Evolutionary conservation across 2,888 invertebrate species (phyloP).

Genomic region (Schizaphis graminum): DNA sequence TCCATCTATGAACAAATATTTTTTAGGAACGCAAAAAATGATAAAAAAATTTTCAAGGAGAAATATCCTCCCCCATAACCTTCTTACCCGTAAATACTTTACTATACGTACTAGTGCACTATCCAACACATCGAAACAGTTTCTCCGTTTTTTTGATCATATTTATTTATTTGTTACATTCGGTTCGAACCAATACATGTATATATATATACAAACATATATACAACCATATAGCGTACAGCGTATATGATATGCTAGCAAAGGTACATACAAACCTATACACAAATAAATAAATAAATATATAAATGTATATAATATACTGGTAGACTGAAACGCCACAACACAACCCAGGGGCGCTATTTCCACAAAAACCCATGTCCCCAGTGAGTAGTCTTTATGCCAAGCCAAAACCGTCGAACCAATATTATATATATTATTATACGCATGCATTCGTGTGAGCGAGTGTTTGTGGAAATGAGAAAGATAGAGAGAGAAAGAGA

Average conservation of each 20-base stretch:
- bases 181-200: not conserved
- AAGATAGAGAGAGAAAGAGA: not conserved
- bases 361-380: conserved; percentile 26
- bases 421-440: conserved; percentile 14
- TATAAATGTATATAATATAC: not conserved
- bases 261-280: not conserved
- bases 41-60: not conserved
- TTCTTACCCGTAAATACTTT: not conserved
- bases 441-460: not conserved
- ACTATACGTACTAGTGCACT: not conserved
- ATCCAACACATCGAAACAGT: not conserved
- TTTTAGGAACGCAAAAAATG: not conserved
- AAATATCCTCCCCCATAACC: not conserved
- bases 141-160: not conserved
- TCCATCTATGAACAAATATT: not conserved
- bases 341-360: conserved; percentile 33
- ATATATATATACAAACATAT: not conserved
- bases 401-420: conserved; percentile 6
- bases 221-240: not conserved
- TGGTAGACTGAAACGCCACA: not conserved
- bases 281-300: not conserved
- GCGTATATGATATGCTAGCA: not conserved
- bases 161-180: conserved; percentile 2
- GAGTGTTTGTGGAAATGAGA: not conserved
- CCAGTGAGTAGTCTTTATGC: not conserved